Conservation (phyloP, 2,797 vertebrate genomes). For the Oophaga sylvatica region DNA sequence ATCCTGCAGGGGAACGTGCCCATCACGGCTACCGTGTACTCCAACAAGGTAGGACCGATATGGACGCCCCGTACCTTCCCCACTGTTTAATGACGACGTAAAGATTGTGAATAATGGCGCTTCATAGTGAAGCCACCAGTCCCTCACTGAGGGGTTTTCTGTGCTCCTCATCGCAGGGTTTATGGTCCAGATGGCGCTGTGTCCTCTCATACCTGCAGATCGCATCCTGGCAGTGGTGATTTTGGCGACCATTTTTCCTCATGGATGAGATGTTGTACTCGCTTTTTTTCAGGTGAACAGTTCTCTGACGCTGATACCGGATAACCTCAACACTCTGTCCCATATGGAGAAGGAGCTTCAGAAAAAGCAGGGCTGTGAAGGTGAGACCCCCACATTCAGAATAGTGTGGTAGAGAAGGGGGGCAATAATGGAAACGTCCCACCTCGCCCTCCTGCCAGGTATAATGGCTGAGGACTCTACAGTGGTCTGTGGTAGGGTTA, state of each 20-base stretch:
- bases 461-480: no score
- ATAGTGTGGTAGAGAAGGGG: neutral
- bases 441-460: no score
- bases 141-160: no score
- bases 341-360: constrained; percentile 37
- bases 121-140: no score
- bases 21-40: constrained; percentile 4
- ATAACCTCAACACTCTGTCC: constrained; percentile 12
- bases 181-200: no score
- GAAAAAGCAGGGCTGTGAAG: constrained; percentile 33
- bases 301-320: constrained; percentile 43
- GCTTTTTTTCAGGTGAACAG: constrained; percentile 40
- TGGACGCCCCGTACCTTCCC: neutral
- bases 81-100: neutral
- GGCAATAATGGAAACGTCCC: no score
- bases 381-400: neutral
- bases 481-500: no score
- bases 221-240: no score
- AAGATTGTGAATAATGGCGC: no score
- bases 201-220: no score
- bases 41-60: constrained; percentile 45
- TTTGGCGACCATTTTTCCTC: neutral
- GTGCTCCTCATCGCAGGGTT: no score
- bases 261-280: neutral
- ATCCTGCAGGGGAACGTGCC: constrained; percentile 18